These are phyloP conservation scores for Nephrotoma guestfalica DNA, from an alignment of 2,888 invertebrate species.

Conservation along the genomic window DNA sequence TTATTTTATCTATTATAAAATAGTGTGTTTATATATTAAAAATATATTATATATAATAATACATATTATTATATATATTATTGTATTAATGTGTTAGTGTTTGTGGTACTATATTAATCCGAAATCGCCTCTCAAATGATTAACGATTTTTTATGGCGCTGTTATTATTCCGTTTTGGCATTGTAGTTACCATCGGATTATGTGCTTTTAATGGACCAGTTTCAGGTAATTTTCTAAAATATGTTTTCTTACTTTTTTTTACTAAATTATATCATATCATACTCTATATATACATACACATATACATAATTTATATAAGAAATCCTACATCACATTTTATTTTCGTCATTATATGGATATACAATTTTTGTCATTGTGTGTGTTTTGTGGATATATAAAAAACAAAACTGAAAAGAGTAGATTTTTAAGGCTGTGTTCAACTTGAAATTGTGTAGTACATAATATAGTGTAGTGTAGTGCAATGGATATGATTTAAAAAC, in stretches of 20 bases:
- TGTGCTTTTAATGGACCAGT: slow-evolving; percentile 3
- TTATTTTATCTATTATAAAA: background rate
- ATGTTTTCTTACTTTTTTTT: background rate
- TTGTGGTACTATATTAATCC: background rate
- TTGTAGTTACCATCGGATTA: slow-evolving; percentile 32
- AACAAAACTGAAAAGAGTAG: background rate
- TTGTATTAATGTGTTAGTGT: background rate
- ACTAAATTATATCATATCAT: background rate
- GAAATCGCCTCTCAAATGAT: slow-evolving; percentile 40
- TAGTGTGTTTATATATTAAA: background rate
- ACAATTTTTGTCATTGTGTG: background rate
- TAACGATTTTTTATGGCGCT: slow-evolving; percentile 59
- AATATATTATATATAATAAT: background rate
- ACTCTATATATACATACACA: background rate
- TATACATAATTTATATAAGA: background rate
- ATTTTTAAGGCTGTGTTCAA: background rate
- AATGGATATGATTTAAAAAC: background rate
- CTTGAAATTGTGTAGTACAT: background rate
- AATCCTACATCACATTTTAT: background rate
- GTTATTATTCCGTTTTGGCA: slow-evolving; percentile 56
- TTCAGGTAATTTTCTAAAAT: slow-evolving; percentile 3
- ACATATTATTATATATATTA: background rate
- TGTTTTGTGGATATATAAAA: background rate
- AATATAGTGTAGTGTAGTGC: background rate
- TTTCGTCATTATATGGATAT: background rate